phyloP scores from a whole-genome alignment of 2,888 invertebrate species.

The Melinaea marsaeus region DNA sequence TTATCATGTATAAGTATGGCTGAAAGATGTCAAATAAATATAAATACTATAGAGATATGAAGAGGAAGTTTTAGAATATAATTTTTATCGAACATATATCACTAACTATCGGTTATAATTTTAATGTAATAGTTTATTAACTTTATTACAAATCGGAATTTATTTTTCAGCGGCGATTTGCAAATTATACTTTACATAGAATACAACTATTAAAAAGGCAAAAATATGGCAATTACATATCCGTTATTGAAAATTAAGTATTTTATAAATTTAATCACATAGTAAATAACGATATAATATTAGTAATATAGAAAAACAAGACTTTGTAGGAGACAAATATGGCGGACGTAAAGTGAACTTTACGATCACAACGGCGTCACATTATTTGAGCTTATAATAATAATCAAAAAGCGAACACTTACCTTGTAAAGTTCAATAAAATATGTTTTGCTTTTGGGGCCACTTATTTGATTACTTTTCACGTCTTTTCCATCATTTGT shows the following conservation, averaged over 20 bases:
- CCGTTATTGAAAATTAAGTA: not conserved
- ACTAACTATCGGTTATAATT: no score
- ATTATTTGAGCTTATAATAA: conserved; percentile 40
- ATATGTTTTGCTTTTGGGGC: conserved; percentile 70
- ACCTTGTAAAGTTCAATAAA: conserved; percentile 75
- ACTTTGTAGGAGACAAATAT: conserved; percentile 68
- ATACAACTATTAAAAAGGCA: not conserved
- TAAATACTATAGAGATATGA: conserved; percentile 3
- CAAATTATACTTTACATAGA: conserved; percentile 4
- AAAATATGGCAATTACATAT: conserved; percentile 1
- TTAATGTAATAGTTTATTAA: not conserved
- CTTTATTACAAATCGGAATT: conserved; percentile 9
- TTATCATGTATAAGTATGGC: conserved; percentile 36
- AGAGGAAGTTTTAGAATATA: not conserved
- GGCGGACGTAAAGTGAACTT: conserved; percentile 70
- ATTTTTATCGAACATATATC: not conserved
- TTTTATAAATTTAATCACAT: conserved; percentile 10
- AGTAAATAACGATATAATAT: conserved; percentile 18
- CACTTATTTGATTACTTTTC: conserved; percentile 72
- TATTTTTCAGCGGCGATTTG: conserved; percentile 6
- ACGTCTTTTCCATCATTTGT: conserved; percentile 77
- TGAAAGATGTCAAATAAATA: conserved; percentile 30
- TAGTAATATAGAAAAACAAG: conserved; percentile 68
- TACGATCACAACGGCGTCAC: conserved; percentile 68
- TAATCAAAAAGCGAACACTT: conserved; percentile 52